Percentiles rank a stretch among this genome's conserved stretches.
phyloP scores from a whole-genome alignment of 2,113 vertebrate species.

The Dryoscopus gambensis region DNA sequence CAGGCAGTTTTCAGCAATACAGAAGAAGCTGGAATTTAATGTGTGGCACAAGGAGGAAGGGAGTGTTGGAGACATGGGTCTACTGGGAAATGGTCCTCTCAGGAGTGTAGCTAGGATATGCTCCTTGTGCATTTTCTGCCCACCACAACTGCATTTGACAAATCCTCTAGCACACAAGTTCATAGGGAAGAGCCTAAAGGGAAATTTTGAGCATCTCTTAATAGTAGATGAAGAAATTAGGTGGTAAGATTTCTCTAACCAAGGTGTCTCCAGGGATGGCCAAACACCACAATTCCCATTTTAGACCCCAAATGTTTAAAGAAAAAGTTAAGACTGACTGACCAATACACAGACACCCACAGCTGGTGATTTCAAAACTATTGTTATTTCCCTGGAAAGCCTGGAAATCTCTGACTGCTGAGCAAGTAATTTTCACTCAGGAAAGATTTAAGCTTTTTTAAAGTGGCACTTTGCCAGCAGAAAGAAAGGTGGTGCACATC shows the following conservation, averaged over 20 bases:
- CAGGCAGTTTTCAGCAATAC: background rate
- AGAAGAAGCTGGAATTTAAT: background rate
- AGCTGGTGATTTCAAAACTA: background rate
- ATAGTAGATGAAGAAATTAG: background rate
- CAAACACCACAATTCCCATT: background rate
- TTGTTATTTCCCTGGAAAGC: background rate
- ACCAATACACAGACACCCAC: background rate
- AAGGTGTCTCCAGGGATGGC: background rate
- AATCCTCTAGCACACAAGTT: background rate
- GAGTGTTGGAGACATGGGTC: background rate
- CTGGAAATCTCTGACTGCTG: background rate
- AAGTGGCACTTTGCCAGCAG: background rate
- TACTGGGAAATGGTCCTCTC: background rate
- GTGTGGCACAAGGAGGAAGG: background rate
- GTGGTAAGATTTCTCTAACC: background rate
- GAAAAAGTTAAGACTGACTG: background rate
- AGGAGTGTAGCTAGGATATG: background rate
- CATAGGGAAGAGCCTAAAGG: background rate
- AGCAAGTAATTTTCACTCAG: background rate
- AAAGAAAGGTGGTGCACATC: background rate
- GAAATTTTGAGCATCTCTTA: background rate
- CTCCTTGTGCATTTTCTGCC: accelerated
- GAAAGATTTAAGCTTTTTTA: background rate
- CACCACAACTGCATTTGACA: background rate
- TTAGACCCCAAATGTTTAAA: background rate